Evolutionary conservation across 2,797 vertebrate genomes (phyloP).

Genomic region (Ataeniobius toweri): DNA sequence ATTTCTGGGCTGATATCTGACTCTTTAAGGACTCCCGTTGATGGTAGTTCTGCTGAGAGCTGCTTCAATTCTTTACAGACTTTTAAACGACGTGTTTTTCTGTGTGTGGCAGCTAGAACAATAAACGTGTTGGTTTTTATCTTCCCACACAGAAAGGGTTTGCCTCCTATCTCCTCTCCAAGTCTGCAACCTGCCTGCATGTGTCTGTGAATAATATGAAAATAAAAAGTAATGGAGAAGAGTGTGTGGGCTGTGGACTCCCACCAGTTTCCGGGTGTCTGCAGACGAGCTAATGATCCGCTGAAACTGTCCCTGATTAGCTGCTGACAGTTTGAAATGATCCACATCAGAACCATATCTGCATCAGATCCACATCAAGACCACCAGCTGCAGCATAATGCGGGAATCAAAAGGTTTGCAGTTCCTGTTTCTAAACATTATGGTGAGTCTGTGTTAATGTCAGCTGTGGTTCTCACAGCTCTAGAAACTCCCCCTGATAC

Average conservation of each 20-base stretch:
- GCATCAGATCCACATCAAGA: not conserved
- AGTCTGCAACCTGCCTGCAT: conserved; percentile 29
- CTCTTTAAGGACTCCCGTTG: not conserved
- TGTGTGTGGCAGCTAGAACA: conserved; percentile 17
- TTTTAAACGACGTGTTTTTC: not conserved
- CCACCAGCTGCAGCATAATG: not conserved
- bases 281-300: conserved; percentile 44
- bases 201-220: conserved; percentile 24
- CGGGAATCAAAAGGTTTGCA: not conserved
- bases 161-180: conserved; percentile 44
- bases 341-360: not conserved
- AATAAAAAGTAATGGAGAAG: conserved; percentile 14
- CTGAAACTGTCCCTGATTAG: conserved; percentile 35
- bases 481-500: not conserved
- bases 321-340: conserved; percentile 9
- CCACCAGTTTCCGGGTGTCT: conserved; percentile 44
- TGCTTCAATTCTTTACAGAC: not conserved
- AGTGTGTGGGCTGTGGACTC: conserved; percentile 36
- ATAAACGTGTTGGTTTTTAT: conserved; percentile 32
- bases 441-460: not conserved
- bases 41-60: not conserved
- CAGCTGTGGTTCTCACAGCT: not conserved
- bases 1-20: no score
- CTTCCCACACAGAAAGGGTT: conserved; percentile 32
- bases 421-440: no score